phyloP scores from a whole-genome alignment of 2,113 vertebrate species.

The Tylochromis polylepis region DNA sequence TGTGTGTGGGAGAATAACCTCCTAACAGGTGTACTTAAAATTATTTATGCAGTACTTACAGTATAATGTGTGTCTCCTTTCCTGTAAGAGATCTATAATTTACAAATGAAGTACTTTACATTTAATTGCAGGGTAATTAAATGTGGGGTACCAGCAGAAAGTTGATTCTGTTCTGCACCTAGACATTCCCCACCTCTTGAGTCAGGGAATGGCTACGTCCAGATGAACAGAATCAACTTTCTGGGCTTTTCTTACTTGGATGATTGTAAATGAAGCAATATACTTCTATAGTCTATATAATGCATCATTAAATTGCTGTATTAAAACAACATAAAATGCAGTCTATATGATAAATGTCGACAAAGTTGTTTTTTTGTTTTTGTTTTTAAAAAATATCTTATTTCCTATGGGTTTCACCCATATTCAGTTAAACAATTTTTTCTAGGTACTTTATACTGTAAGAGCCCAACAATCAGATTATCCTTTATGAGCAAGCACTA shows the following conservation, averaged over 20 bases:
- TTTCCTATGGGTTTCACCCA: not conserved
- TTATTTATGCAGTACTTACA: not conserved
- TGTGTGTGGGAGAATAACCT: not conserved
- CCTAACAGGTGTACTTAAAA: not conserved
- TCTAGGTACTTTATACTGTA: not conserved
- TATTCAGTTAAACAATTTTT: not conserved
- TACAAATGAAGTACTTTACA: not conserved
- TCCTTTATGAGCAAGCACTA: not conserved
- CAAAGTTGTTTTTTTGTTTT: not conserved
- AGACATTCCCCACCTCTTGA: not conserved
- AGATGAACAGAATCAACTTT: not conserved
- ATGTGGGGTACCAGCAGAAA: not conserved
- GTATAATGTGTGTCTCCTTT: not conserved
- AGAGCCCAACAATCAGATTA: not conserved
- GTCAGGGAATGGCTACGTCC: not conserved
- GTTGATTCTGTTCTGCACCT: not conserved
- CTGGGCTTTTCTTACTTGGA: not conserved
- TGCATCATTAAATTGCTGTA: not conserved
- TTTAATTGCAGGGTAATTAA: not conserved
- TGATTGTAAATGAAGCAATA: not conserved
- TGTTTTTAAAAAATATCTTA: not conserved
- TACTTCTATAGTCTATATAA: not conserved
- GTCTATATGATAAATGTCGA: fast-evolving
- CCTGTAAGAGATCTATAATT: not conserved
- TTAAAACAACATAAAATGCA: not conserved